Conservation (phyloP, 2,797 vertebrate genomes). For the Schizopygopsis pylzovi region DNA sequence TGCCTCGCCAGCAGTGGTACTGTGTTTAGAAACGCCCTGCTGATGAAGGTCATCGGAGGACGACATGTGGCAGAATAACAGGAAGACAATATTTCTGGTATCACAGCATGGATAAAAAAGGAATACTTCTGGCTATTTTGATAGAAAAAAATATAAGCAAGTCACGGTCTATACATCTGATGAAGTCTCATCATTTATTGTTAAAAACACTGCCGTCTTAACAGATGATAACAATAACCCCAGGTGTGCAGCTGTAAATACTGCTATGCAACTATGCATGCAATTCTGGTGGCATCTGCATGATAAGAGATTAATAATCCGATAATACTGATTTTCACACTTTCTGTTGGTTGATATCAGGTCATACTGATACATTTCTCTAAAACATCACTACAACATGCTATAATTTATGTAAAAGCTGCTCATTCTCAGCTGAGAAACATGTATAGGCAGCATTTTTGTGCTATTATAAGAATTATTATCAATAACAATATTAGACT, state of each 20-base stretch:
- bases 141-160: background rate
- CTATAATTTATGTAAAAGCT: too few relatives aligned
- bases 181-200: background rate
- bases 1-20: background rate
- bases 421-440: too few relatives aligned
- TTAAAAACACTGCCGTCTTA: background rate
- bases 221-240: background rate
- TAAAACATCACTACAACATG: background rate
- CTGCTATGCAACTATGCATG: background rate
- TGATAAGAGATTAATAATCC: too few relatives aligned
- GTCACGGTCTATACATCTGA: background rate
- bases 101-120: background rate
- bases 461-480: too few relatives aligned
- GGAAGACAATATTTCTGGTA: background rate
- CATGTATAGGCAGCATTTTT: too few relatives aligned
- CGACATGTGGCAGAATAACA: background rate
- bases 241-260: background rate
- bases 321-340: background rate
- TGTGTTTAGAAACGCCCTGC: background rate
- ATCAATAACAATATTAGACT: too few relatives aligned
- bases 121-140: background rate
- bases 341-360: too few relatives aligned
- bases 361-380: background rate
- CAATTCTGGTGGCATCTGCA: background rate
- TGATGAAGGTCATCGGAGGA: conserved; percentile 12